Evolutionary conservation across 2,113 vertebrate genomes (phyloP).

Genomic region (Leptocoma aspasia): DNA sequence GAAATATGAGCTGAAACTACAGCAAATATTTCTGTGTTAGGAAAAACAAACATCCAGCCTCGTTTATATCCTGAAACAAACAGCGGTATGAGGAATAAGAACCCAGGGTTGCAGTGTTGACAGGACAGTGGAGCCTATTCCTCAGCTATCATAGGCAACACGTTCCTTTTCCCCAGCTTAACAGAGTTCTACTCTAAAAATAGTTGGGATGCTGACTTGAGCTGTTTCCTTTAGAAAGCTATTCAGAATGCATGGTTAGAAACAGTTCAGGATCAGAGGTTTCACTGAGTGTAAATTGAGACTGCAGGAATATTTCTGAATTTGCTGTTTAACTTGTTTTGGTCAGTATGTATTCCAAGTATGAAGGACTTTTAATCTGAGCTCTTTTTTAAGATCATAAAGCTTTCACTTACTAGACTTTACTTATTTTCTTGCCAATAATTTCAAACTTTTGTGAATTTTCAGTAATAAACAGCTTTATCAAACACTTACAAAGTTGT

Average conservation of each 20-base stretch:
- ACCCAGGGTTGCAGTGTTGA: background rate
- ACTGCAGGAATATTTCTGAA: background rate
- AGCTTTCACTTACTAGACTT: background rate
- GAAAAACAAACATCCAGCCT: no score
- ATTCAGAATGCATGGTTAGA: background rate
- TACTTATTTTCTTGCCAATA: background rate
- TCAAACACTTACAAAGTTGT: background rate
- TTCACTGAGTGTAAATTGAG: background rate
- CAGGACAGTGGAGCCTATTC: background rate
- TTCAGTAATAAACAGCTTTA: background rate
- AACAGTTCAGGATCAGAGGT: background rate
- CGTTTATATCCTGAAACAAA: background rate
- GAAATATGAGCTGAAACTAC: background rate
- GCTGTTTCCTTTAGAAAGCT: background rate
- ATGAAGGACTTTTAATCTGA: background rate
- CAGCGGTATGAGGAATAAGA: background rate
- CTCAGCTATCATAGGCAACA: background rate
- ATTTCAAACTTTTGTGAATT: background rate
- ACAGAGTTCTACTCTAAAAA: slow-evolving; percentile 10
- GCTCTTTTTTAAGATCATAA: background rate
- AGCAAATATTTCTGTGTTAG: no score
- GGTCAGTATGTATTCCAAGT: no score
- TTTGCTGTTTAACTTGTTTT: background rate
- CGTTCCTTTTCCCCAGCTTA: background rate
- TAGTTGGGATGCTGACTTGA: slow-evolving; percentile 17